Evolutionary conservation across 2,113 vertebrate species (phyloP).

Genomic region (Amphiprion percula): DNA sequence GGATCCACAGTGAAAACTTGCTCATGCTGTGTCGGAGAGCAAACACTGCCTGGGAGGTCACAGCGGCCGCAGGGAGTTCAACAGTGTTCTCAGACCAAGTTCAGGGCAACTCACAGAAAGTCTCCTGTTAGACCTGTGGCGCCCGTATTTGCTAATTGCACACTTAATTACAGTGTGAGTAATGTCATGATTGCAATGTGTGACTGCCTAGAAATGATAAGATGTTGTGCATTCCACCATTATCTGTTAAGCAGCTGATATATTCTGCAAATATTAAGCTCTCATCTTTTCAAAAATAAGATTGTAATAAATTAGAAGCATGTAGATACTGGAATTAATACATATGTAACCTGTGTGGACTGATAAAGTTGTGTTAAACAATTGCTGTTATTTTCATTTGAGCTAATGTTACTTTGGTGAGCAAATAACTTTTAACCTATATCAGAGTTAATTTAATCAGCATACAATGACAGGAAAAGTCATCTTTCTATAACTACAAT

Average conservation of each 20-base stretch:
- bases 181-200: constrained; percentile 25
- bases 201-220: constrained; percentile 26
- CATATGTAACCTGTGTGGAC: too few species aligned
- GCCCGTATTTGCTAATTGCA: constrained; percentile 32
- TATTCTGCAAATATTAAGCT: constrained; percentile 7
- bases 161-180: constrained; percentile 37
- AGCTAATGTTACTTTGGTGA: too few species aligned
- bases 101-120: constrained; percentile 37
- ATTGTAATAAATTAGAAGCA: background rate
- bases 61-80: constrained; percentile 19
- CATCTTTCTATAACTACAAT: background rate
- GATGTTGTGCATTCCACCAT: constrained; percentile 16
- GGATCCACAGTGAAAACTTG: constrained; percentile 75
- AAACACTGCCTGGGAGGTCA: constrained; percentile 76
- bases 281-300: background rate
- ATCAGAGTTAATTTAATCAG: background rate
- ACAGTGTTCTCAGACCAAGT: constrained; percentile 61
- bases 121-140: constrained; percentile 17
- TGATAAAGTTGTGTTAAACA: too few species aligned
- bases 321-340: background rate
- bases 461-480: too few species aligned
- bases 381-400: too few species aligned
- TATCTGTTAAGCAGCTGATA: constrained; percentile 27
- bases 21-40: constrained; percentile 47
- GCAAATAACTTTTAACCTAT: background rate